Evolutionary conservation across 2,797 vertebrate species (phyloP).

Genomic region (Meda fulgida): DNA sequence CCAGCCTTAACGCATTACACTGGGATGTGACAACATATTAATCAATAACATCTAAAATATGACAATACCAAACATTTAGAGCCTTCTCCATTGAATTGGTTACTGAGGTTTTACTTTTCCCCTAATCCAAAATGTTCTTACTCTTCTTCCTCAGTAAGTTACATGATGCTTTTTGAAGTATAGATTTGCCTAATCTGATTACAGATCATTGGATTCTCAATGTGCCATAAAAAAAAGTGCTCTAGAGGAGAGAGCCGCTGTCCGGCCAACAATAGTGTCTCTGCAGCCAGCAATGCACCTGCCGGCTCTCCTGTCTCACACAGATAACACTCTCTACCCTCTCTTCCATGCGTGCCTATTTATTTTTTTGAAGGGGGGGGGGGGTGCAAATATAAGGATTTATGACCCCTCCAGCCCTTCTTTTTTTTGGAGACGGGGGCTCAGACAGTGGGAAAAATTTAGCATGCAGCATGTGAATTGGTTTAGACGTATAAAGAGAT

Average conservation of each 20-base stretch:
- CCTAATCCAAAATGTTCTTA: neutral
- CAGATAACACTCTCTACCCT: conserved; percentile 79
- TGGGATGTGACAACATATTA: neutral
- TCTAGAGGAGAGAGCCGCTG: conserved; percentile 86
- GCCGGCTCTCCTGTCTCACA: conserved; percentile 83
- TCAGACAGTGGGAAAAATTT: conserved; percentile 72
- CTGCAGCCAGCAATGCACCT: conserved; percentile 80
- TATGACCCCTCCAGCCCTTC: conserved; percentile 66
- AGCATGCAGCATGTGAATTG: conserved; percentile 75
- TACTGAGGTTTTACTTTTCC: neutral
- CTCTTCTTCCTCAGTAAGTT: conserved; percentile 66
- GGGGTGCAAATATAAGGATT: conserved; percentile 22
- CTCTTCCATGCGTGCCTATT: conserved; percentile 49
- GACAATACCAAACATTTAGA: neutral
- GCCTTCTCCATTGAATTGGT: neutral
- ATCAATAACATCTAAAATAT: neutral
- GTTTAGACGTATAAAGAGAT: conserved; percentile 82
- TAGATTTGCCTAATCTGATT: conserved; percentile 99
- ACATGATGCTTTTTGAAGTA: conserved; percentile 95
- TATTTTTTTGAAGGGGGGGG: neutral
- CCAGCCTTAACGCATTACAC: neutral
- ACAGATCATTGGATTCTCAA: conserved; percentile 81
- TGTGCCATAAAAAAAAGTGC: conserved; percentile 83
- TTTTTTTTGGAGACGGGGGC: neutral
- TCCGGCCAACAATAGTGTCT: conserved; percentile 78